Evolutionary conservation across 1,140 invertebrate genomes (phyloP), one percentile per base, ranked within the genome.

Genomic region (Drosophila bocki): DNA sequence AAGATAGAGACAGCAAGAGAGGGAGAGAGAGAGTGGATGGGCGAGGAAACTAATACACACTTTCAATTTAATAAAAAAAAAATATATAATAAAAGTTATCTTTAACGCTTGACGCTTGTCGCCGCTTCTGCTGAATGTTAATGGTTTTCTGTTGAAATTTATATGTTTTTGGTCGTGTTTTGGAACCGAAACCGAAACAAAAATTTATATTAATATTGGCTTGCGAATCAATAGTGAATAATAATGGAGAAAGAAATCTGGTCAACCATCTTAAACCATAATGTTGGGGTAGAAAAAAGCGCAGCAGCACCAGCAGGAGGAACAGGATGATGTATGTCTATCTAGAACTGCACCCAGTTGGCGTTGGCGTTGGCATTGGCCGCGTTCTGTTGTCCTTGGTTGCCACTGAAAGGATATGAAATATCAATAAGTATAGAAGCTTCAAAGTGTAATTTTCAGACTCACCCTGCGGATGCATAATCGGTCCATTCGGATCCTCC

Each of bases 321-420:
- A 67, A 65, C 54, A 53, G 53, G 33, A 77, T 26, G 39, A 39
- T 33, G 51, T 41, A 51, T 86, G 37, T 56, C 48, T 74, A 61
- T 67, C 94, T 95, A 96, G 93, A 96, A 96, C 91, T 96, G 96
- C 69, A 96, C 96, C 96, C 95, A 96, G 92, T 95, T 95, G 41
- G 95, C 93, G 92, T 95, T 95, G 39, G 95, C 93, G 91, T 95
- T 96, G 39, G 95, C 93, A 91, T 95, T 96, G 64, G 94, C 93
- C 35, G 94, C 92, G 45, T 93, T 91, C 84, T 94, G 92, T 90
- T 94, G 92, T 74, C 93, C 87, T 79, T 92, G 93, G 74, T 79
- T 90, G 42, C 78, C 85, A 93, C 95, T 63, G 65, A 82, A 93
- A 65, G 63, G 75, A 60, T 11, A 47, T 22, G n/a, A 32, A 9